Base-by-base conservation (phyloP, 2,888 invertebrate species). In the Crossocerus cetratus region DNA sequence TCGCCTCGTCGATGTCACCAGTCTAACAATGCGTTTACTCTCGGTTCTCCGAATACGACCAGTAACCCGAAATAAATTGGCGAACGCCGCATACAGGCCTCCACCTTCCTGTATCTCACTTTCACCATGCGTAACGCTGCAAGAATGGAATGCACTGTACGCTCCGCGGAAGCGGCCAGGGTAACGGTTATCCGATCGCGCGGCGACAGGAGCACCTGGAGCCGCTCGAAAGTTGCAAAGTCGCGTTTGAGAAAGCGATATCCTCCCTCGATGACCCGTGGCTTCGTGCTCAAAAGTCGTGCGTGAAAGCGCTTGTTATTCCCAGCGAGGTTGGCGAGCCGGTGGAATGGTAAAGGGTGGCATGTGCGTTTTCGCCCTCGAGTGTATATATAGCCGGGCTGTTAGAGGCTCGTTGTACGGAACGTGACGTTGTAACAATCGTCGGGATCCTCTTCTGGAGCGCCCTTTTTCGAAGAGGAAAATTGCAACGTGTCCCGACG, bases 381-480 rank as follows among this genome's bases (percentile, higher is more conserved):
- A 66, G 77, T 58, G 72, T 32, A 11, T 77, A 77, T 69, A 77
- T 69, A 67, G 63, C 60, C 61, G 45, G 70, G 63, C 65, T 67
- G 81, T 81, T 81, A 70, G 79, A 76, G 72, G 68, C 74, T 78
- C 81, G 69, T 76, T 76, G 76, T 69, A 42, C 64, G 66, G 23
- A 54, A 74, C 81, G 81, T 81, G 81, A 78, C 81, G 67, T 72
- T 76, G 70, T 67, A 76, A 77, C 80, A 77, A 80, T 80, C 80
- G 74, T 22, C 74, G 44, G 20, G 55, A 74, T 18, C 49, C 69
- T 42, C 53, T 56, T 45, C 20, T 13, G 55, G n/a, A 45, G 57
- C 62, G 73, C 75, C 77, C 77, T 80, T 77, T 77, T 63, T 73
- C 80, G 80, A 80, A 80, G 77, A 80, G 80, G 80, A 80, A 80